These are phyloP conservation scores for Conomelus anceps DNA, from an alignment of 2,888 invertebrate species.

Conservation along the genomic window DNA sequence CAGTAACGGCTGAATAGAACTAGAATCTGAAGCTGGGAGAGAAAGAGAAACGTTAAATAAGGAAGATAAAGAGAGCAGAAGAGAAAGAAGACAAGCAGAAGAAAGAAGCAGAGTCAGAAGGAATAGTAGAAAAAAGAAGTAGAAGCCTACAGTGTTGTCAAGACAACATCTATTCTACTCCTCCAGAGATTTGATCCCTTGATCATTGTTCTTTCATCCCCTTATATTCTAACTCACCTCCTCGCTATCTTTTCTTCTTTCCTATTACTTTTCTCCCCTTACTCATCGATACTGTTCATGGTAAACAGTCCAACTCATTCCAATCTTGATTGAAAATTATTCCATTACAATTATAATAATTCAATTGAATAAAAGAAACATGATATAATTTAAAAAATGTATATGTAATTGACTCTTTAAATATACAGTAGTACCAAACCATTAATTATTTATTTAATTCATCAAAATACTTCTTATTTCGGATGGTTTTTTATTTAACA, in stretches of 20 bases:
- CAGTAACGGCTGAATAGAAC: not conserved
- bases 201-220: not conserved
- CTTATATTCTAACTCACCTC: not conserved
- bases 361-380: no score
- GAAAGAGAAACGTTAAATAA: not conserved
- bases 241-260: not conserved
- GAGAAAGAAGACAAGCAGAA: not conserved
- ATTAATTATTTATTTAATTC: no score
- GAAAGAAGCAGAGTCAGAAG: not conserved
- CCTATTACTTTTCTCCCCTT: not conserved
- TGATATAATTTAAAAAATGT: no score
- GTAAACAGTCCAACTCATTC: no score
- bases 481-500: no score
- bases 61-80: no score
- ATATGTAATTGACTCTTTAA: no score
- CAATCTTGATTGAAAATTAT: no score
- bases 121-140: not conserved
- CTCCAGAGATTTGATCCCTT: not conserved
- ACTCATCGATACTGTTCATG: not conserved
- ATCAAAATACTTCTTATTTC: no score
- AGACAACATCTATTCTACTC: not conserved
- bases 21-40: not conserved
- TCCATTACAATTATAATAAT: no score
- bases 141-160: not conserved
- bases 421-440: no score